These are phyloP conservation scores for Zhuqinia jingwanae DNA, from an alignment of 2,888 invertebrate species.

Conservation along the genomic window DNA sequence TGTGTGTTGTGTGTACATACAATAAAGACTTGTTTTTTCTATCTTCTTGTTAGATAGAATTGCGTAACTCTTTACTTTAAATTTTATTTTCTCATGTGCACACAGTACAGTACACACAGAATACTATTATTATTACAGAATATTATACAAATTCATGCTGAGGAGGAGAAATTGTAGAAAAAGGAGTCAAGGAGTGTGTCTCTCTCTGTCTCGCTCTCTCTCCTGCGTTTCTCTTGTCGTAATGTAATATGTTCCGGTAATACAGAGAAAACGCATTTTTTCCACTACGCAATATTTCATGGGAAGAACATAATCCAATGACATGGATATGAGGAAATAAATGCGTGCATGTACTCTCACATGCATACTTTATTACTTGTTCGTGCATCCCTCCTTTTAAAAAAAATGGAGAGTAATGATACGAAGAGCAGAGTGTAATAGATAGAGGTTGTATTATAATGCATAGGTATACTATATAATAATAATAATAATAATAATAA, in stretches of 20 bases:
- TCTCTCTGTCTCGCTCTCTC: no score
- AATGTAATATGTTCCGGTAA: slow-evolving; percentile 58
- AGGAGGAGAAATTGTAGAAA: neutral
- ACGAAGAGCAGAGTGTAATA: neutral
- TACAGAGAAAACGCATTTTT: slow-evolving; percentile 56
- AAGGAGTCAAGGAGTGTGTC: no score
- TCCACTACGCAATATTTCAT: slow-evolving; percentile 61
- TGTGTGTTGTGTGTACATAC: no score
- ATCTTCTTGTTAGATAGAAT: slow-evolving; percentile 27
- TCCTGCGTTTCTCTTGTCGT: slow-evolving; percentile 6
- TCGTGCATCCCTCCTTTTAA: slow-evolving; percentile 43
- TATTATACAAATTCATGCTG: slow-evolving; percentile 20
- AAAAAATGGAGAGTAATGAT: slow-evolving; percentile 41
- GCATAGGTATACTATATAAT: no score
- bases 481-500: no score
- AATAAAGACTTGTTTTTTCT: slow-evolving; percentile 29
- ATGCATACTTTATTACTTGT: slow-evolving; percentile 65
- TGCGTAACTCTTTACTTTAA: neutral
- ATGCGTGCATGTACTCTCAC: slow-evolving; percentile 59
- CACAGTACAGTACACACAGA: neutral
- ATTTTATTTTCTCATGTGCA: slow-evolving; percentile 15
- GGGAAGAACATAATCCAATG: slow-evolving; percentile 64
- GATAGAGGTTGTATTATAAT: neutral
- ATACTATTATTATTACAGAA: neutral
- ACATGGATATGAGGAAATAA: slow-evolving; percentile 66